phyloP scores from a whole-genome alignment of 2,113 vertebrate species.

The Oreochromis spilurus region DNA sequence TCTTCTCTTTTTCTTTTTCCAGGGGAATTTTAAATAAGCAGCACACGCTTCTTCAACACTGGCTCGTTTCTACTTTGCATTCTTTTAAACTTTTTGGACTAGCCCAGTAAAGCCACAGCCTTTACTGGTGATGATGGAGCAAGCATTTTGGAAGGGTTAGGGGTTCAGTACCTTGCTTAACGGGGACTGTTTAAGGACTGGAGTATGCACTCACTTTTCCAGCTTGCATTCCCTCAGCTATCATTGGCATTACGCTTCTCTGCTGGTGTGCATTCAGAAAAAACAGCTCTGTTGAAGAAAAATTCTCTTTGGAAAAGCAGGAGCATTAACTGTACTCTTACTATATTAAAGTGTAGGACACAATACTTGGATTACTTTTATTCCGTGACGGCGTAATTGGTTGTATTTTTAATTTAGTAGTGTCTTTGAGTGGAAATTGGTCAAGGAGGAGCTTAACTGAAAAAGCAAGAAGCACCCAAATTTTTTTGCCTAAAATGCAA shows the following conservation, averaged over 20 bases:
- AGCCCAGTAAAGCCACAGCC: not conserved
- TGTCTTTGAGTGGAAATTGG: not conserved
- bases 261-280: not conserved
- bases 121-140: not conserved
- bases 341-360: not conserved
- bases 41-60: not conserved
- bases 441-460: not conserved
- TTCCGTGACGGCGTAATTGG: not conserved
- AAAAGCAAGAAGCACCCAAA: not conserved
- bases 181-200: not conserved
- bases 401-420: not conserved
- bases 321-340: not conserved
- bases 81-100: not conserved
- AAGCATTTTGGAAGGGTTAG: not conserved
- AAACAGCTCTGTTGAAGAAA: not conserved
- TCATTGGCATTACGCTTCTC: not conserved
- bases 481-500: too few species aligned
- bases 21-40: not conserved
- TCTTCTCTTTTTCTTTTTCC: not conserved
- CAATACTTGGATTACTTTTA: not conserved
- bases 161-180: not conserved
- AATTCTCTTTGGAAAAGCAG: not conserved
- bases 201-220: not conserved
- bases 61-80: not conserved
- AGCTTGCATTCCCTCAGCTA: not conserved